These are phyloP conservation scores for Scaptomyza cyrtandrae DNA, from an alignment of 2,888 invertebrate species.

Conservation along the genomic window DNA sequence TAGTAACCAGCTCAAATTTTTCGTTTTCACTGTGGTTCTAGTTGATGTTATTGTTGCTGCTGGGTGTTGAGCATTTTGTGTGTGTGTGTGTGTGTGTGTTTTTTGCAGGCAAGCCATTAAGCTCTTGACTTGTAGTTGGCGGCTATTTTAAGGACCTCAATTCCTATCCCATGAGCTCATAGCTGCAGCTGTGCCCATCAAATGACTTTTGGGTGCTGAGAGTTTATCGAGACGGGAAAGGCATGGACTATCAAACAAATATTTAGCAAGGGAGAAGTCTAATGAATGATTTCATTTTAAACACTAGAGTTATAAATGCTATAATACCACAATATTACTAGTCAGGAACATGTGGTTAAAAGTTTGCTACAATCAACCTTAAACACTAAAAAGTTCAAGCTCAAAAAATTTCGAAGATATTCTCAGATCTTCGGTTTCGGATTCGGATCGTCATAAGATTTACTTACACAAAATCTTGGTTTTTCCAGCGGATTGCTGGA, in stretches of 20 bases:
- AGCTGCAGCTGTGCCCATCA: conserved; percentile 43
- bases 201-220: conserved; percentile 24
- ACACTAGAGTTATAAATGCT: not conserved
- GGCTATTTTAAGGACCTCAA: conserved; percentile 31
- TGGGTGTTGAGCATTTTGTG: conserved; percentile 14
- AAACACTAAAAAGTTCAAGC: not conserved
- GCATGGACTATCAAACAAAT: conserved; percentile 19
- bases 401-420: not conserved
- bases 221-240: conserved; percentile 12
- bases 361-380: not conserved
- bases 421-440: not conserved
- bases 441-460: not conserved
- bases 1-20: conserved; percentile 47
- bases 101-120: conserved; percentile 66
- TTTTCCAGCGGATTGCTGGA: too few species aligned
- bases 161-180: not conserved
- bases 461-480: not conserved
- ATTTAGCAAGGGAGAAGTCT: conserved; percentile 3
- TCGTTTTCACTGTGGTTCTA: conserved; percentile 19
- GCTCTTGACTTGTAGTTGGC: conserved; percentile 61
- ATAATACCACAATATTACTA: not conserved
- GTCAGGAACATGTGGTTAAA: not conserved
- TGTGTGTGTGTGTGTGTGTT: conserved; percentile 25
- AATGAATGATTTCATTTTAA: conserved; percentile 25
- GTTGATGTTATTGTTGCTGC: conserved; percentile 13